Base-by-base conservation (phyloP, 2,888 invertebrate species). In the Phyllotreta striolata region DNA sequence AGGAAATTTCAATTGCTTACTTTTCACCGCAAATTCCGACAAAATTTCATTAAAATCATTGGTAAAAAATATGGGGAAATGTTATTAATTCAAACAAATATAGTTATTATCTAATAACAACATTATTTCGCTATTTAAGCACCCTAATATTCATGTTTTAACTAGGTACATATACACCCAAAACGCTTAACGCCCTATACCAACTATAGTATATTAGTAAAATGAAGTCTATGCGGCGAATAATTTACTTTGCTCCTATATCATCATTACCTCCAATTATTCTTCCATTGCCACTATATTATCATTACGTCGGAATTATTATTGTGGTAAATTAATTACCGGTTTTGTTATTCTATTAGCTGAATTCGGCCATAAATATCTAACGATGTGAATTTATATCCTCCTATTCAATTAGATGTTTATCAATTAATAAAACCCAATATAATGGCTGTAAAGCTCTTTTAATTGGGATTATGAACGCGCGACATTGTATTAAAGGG, bases 311-410 rank as follows among this genome's bases (percentile, higher is more conserved):
- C 66, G 52, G 59, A 46, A 56, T 66, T 62, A 66, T 65, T 64
- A 64, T 66, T 66, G 55, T 60, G 62, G 66, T 57, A 38, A 66
- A 66, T 68, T 66, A 65, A 62, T 66, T 63, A 63, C 37, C 34
- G 59, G 62, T 59, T 66, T 49, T 55, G 63, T 63, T 58, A 66
- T 59, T 66, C 60, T 62, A 66, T 65, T 68, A 63, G 58, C 64
- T 66, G 38, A 63, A 66, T 66, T 62, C 37, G 34, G 55, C 55
- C 68, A 56, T 68, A 68, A 68, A 68, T 68, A 66, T 63, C 62
- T 51, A 47, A 54, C 62, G 56, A 58, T 56, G 56, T 56, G 54
- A 64, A 64, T 62, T 57, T 51, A 62, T 43, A 62, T 44, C 57
- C 64, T 39, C 49, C 61, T 66, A 60, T 66, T 67, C 61, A 63